Evolutionary conservation across 2,797 vertebrate species (phyloP), one percentile per base, ranked within the genome.

Genomic region (Gephyroberyx darwinii): DNA sequence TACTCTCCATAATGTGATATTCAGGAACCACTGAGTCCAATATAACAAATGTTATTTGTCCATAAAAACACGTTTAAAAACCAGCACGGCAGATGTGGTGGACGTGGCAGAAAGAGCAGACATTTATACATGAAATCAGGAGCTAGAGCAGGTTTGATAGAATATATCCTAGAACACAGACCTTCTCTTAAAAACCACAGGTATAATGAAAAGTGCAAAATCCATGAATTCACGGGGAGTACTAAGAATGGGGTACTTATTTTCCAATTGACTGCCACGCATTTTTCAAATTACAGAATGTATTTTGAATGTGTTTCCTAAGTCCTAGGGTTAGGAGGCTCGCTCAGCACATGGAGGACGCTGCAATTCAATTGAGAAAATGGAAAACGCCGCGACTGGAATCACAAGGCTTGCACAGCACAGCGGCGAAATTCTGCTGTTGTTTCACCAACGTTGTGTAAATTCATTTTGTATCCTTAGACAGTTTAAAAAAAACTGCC

Each of bases 151-250:
- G 33, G 10, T 77, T 63, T 86, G 63, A 76, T 45, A 47, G 14
- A 71, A 22, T 52, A 14, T 52, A 52, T 50, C 13, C 33, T 63
- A 56, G 17, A 45, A 63, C 61, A 63, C 56, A n/a, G 77, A 69
- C 66, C 67, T 56, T 62, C 55, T 54, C 10, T 10, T 69, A 54
- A 52, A 84, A 73, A 74, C 52, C 48, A 31, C 80, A 77, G 75
- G 77, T 85, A 57, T 86, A 88, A 84, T 82, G 82, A 86, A 83
- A 86, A 84, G 74, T 74, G 73, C 79, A 78, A 81, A 85, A 85
- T 78, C 73, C 84, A 84, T 90, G 80, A 84, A 90, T 89, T 88
- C 75, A 84, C 77, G 77, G 78, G 82, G 61, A 22, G 57, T 60
- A 52, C 45, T 75, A 71, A 63, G 65, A 83, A 83, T 65, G 57